phyloP scores from a whole-genome alignment of 2,797 vertebrate species.

The Rhabdomys pumilio region DNA sequence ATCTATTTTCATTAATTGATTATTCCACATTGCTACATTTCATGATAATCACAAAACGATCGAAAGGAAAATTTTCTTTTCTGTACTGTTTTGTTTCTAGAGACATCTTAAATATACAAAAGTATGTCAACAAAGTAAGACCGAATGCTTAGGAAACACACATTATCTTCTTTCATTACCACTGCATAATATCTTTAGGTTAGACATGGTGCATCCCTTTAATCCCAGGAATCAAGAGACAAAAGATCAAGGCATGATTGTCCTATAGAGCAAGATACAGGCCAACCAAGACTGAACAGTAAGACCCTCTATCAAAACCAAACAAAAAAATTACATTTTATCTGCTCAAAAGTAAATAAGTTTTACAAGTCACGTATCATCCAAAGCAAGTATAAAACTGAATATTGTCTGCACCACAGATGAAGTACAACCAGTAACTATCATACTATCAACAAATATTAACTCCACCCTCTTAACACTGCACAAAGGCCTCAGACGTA shows the following conservation, averaged over 20 bases:
- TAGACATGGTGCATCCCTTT: not conserved
- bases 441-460: not conserved
- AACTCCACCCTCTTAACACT: not conserved
- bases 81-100: constrained; percentile 4
- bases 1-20: not conserved
- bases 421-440: not conserved
- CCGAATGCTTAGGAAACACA: not conserved
- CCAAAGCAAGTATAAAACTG: not conserved
- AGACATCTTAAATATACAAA: not conserved
- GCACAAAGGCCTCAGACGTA: not conserved
- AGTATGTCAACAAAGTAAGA: not conserved
- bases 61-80: not conserved
- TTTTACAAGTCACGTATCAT: not conserved
- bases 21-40: not conserved
- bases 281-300: not conserved
- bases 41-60: not conserved
- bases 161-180: not conserved
- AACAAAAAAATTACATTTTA: not conserved
- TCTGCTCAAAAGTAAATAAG: not conserved
- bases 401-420: not conserved
- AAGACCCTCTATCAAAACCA: not conserved
- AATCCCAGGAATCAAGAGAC: not conserved
- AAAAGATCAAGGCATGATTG: not conserved
- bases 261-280: not conserved
- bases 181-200: too few species aligned